phyloP scores from a whole-genome alignment of 2,888 invertebrate genomes.

The Odontocolon sp. region DNA sequence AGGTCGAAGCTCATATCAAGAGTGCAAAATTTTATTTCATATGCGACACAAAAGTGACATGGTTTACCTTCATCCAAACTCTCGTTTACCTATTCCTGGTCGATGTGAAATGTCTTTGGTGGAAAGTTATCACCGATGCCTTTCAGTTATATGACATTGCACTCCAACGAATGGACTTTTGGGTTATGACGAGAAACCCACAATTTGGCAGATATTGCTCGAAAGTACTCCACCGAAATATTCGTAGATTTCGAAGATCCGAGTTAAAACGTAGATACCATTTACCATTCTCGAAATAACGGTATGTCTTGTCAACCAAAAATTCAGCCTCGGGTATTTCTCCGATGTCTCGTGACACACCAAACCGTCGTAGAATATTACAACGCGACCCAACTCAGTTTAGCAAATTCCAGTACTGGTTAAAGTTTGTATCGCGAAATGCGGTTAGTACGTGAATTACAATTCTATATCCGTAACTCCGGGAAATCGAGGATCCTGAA shows the following conservation, averaged over 20 bases:
- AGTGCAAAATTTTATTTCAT: too few relatives aligned
- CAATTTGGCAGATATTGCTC: constrained; percentile 20
- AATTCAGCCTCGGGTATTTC: too few relatives aligned
- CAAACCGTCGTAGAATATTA: too few relatives aligned
- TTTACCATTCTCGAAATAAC: constrained; percentile 6
- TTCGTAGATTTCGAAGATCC: background rate
- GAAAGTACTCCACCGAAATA: background rate
- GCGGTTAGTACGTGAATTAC: constrained; percentile 25
- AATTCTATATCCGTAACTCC: constrained; percentile 41
- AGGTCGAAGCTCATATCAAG: too few relatives aligned
- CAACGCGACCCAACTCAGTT: too few relatives aligned
- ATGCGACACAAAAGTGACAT: too few relatives aligned
- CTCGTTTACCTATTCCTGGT: too few relatives aligned
- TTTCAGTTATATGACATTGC: constrained; percentile 19
- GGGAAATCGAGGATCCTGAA: constrained; percentile 23
- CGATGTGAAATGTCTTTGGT: background rate
- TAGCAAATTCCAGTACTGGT: too few relatives aligned
- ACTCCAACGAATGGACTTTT: constrained; percentile 21
- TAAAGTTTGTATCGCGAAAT: constrained; percentile 21
- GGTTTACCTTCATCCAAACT: too few relatives aligned
- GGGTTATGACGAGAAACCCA: constrained; percentile 9
- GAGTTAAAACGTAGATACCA: background rate
- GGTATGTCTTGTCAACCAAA: too few relatives aligned
- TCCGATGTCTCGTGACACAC: too few relatives aligned
- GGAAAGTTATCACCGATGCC: background rate